Conservation (phyloP, 2,113 vertebrate species). For the Cervus canadensis region DNA sequence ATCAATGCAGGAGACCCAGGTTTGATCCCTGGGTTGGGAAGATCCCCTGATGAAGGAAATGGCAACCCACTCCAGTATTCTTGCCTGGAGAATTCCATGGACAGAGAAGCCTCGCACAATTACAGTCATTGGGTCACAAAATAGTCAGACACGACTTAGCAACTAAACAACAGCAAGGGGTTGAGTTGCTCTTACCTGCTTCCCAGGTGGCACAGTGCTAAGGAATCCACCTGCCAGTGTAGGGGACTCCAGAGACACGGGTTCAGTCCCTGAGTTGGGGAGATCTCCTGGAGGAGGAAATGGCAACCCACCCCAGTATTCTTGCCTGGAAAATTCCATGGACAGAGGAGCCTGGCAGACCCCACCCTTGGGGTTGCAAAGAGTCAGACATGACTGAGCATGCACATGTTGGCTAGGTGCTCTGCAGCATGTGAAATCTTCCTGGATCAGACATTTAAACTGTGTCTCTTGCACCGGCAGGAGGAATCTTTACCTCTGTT, state of each 20-base stretch:
- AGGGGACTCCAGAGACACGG: not conserved
- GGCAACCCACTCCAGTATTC: not conserved
- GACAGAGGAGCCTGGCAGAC: not conserved
- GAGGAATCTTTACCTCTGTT: not conserved
- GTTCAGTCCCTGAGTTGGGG: rapidly evolving
- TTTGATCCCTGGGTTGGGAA: not conserved
- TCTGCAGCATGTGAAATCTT: not conserved
- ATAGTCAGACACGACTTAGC: not conserved
- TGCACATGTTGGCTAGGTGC: not conserved
- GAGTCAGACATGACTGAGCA: not conserved
- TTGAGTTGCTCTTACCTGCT: not conserved
- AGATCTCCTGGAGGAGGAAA: not conserved
- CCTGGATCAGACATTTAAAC: not conserved
- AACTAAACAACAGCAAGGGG: not conserved
- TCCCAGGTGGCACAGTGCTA: not conserved
- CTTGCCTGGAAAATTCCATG: not conserved
- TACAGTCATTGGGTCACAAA: not conserved
- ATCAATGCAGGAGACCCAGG: not conserved
- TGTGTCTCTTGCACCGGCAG: not conserved
- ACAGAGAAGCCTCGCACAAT: not conserved
- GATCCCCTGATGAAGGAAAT: not conserved
- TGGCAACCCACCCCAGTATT: not conserved
- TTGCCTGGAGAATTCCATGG: not conserved
- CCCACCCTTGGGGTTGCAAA: not conserved
- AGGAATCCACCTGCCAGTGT: not conserved